Conservation (phyloP, 53 echinoderm and acorn worm species). For the Holothuria scabra region DNA sequence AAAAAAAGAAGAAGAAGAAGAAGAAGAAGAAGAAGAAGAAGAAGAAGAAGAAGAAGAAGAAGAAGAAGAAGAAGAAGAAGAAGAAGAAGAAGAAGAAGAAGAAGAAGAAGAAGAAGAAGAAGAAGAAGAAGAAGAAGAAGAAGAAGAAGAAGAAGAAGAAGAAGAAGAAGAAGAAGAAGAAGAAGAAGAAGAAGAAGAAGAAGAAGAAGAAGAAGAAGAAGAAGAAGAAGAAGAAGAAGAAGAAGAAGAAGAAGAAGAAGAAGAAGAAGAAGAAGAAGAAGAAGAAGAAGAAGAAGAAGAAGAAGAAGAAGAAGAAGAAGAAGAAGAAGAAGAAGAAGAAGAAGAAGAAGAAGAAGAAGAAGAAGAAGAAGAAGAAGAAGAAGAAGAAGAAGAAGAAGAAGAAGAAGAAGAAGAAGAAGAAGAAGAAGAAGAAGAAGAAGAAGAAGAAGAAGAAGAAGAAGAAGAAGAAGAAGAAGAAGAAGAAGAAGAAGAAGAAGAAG, state of each 20-base stretch:
- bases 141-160: neutral
- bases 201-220: neutral
- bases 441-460: too few relatives aligned
- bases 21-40: neutral
- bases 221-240: neutral
- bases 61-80: neutral
- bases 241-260: neutral
- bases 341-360: neutral
- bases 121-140: neutral
- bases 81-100: neutral
- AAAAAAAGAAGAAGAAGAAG: neutral
- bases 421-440: conserved; percentile 1
- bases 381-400: neutral
- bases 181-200: neutral
- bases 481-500: too few relatives aligned
- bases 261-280: neutral
- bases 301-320: neutral
- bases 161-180: neutral
- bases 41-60: neutral
- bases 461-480: too few relatives aligned
- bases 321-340: neutral
- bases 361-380: neutral
- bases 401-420: neutral
- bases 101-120: neutral
- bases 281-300: neutral